Base-by-base conservation (phyloP, 2,113 vertebrate species). In the Siniperca knerii region DNA sequence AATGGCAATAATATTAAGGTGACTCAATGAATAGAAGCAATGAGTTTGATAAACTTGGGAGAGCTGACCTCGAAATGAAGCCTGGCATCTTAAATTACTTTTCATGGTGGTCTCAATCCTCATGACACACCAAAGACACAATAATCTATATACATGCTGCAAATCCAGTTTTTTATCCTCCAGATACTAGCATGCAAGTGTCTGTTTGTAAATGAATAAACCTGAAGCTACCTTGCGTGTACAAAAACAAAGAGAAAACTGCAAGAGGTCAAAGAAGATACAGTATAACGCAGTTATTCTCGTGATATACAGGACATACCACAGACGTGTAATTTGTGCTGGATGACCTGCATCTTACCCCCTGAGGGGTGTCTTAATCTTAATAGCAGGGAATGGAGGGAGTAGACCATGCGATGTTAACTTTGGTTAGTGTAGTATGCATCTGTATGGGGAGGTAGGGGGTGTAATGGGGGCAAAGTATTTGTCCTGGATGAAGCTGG, bases 391-490 rank as follows among this genome's bases (percentile, higher is more conserved):
- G 87, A 68, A 68, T 68, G 86, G 89, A 91, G 90, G 87, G 87
- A 83, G 90, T 50, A 60, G 81, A 62, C 85, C 87, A 82, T 79
- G 87, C 85, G 23, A 88, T 91, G 86, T 73, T 89, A 81, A 87
- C 92, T 90, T 94, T 92, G 87, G 75, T 74, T 86, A 55, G 82
- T 79, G 52, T 92, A 94, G 91, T 92, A 90, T 92, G 85, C 71
- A 85, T 83, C 78, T 86, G 81, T 58, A 57, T 71, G 46, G 52
- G 55, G 61, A 75, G 85, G 77, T 65, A 13, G 67, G 70, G 64
- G 79, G 69, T 8, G 35, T 46, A 75, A 62, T 69, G 77, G 83
- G 57, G 46, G 72, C 55, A 54, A 29, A 37, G 68, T 75, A 75
- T 87, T 89, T 85, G 85, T 89, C 73, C 82, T 81, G 69, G 87